Evolutionary conservation across 53 echinoderm and acorn worm genomes (phyloP), one percentile per base, ranked within the genome.

Genomic region (Patiria pectinifera): DNA sequence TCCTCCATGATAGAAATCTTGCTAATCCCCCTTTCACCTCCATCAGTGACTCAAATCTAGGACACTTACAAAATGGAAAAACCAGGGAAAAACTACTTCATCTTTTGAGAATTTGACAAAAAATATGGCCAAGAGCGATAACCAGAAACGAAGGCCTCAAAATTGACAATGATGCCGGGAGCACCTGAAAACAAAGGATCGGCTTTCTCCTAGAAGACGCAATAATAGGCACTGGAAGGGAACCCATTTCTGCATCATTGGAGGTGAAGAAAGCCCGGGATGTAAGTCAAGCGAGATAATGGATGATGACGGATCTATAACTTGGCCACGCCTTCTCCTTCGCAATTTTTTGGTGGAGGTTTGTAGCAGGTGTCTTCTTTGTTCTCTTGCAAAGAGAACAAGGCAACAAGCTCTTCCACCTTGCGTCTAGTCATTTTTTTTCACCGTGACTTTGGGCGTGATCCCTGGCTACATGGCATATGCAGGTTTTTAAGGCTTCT

Each of bases 251-350:
- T 60, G 83, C 60, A 48, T 71, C 74, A 86, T 26, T 47, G 22
- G 71, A 26, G 62, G 71, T 61, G 85, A 70, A 16, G 85, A 74
- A 74, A 59, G 23, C 15, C 44, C 45, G 35, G 75, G 53, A 72
- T 48, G 86, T 25, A 86, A 85, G 85, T 85, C 83, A 69, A 85
- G 85, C 66, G 69, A n/a, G 74, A 86, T 78, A 78, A 88, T 76
- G 58, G 78, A 88, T 61, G 61, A 44, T 78, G 88, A 88, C 88
- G 75, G 77, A 59, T 78, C 88, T 88, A 47, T 78, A 88, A 61
- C 88, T 88, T 78, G 78, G 13, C 43, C 79, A 78, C 12, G 14
- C 14, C 76, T 11, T 78, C 79, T 78, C 79, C 47, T 23, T 48
- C 75, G 13, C 49, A 86, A 10, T 82, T 59, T 2, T 80, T 16